Percentiles rank a stretch among this genome's conserved stretches.
Evolutionary conservation across 2,888 invertebrate species (phyloP).

Genomic region (Alentia gelatinosa): DNA sequence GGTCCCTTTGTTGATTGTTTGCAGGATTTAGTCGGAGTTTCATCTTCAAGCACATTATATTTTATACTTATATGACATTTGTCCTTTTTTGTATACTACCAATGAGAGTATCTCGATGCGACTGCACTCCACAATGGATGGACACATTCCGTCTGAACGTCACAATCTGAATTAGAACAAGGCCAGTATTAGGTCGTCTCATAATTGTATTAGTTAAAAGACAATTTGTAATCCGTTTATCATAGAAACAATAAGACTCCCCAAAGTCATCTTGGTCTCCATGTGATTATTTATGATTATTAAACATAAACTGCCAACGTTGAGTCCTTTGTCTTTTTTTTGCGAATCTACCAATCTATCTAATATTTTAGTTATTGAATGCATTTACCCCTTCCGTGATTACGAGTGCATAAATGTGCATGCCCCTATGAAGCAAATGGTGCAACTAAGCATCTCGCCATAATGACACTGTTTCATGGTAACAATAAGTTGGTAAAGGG

Average conservation of each 20-base stretch:
- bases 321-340: too few relatives aligned
- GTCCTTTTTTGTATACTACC: not conserved
- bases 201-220: not conserved
- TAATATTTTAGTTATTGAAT: not conserved
- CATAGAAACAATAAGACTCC: not conserved
- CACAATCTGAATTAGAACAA: not conserved
- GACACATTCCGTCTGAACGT: not conserved
- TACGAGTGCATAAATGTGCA: too few relatives aligned
- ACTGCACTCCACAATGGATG: not conserved
- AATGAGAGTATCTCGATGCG: not conserved
- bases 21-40: not conserved
- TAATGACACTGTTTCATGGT: too few relatives aligned
- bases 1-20: not conserved
- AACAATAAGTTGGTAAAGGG: too few relatives aligned
- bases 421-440: too few relatives aligned
- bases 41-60: not conserved
- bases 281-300: not conserved
- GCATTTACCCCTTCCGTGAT: too few relatives aligned
- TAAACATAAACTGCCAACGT: not conserved
- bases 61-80: not conserved
- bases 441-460: too few relatives aligned
- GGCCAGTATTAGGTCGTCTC: not conserved
- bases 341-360: too few relatives aligned
- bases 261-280: not conserved
- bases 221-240: not conserved